phyloP scores from a whole-genome alignment of 2,113 vertebrate species.

The Tamias sibiricus region DNA sequence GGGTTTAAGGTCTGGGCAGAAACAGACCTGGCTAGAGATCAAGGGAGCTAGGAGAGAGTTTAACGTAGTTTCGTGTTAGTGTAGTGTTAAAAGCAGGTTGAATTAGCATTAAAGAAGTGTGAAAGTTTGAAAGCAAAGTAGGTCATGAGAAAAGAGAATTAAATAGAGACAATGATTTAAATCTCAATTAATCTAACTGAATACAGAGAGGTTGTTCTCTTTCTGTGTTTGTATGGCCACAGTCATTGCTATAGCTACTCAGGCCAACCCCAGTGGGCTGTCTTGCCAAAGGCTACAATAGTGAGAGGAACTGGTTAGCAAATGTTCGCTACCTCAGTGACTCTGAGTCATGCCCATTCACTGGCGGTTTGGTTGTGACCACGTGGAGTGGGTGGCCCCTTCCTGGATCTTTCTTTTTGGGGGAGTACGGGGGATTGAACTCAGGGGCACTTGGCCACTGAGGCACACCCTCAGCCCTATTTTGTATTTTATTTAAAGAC shows the following conservation, averaged over 20 bases:
- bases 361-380: neutral
- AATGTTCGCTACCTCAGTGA: neutral
- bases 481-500: too few species aligned
- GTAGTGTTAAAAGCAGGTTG: neutral
- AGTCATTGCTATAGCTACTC: neutral
- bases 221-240: neutral
- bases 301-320: neutral
- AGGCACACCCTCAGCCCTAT: too few species aligned
- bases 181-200: neutral
- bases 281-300: neutral
- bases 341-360: neutral
- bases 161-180: neutral
- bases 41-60: neutral
- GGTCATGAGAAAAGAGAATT: neutral
- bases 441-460: too few species aligned
- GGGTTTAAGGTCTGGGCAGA: neutral
- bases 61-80: neutral
- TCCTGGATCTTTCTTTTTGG: neutral
- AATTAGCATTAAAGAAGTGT: neutral
- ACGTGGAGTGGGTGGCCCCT: neutral
- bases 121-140: constrained; percentile 12
- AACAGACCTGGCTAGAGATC: neutral
- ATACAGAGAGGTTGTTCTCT: neutral
- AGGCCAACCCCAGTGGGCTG: neutral
- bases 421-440: too few species aligned